Evolutionary conservation across 2,888 invertebrate species (phyloP).

Genomic region (Pharmacophagus antenor): DNA sequence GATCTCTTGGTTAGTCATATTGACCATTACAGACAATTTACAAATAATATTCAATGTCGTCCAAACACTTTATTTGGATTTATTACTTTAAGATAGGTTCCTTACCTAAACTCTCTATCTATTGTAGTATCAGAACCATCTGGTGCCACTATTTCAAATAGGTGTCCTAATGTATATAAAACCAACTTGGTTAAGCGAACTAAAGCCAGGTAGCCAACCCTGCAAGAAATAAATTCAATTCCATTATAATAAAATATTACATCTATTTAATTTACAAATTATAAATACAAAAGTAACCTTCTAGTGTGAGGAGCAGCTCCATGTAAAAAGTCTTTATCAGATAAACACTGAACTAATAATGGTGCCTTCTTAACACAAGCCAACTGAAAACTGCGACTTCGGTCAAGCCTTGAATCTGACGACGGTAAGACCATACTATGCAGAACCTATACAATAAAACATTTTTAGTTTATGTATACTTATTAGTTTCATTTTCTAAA

Average conservation of each 20-base stretch:
- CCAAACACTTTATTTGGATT: neutral
- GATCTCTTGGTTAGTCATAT: too few species aligned
- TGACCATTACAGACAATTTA: too few species aligned
- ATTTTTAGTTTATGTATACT: too few species aligned
- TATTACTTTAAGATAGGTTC: neutral
- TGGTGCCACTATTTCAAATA: constrained; percentile 83
- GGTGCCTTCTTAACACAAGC: constrained; percentile 82
- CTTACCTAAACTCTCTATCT: constrained; percentile 67
- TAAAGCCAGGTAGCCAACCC: constrained; percentile 93
- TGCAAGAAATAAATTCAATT: constrained; percentile 49
- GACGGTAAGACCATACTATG: constrained; percentile 97
- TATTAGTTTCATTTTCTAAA: too few species aligned
- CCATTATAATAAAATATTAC: neutral
- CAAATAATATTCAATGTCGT: too few species aligned
- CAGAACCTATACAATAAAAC: constrained; percentile 79
- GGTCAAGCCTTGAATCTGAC: constrained; percentile 88
- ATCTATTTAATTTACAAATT: neutral
- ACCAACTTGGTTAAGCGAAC: constrained; percentile 94
- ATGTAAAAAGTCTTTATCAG: constrained; percentile 73
- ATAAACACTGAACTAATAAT: constrained; percentile 69
- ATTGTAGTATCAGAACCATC: constrained; percentile 69
- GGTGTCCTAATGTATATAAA: constrained; percentile 91
- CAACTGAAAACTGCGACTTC: constrained; percentile 79
- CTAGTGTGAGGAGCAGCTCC: constrained; percentile 72
- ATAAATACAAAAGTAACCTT: constrained; percentile 49